phyloP scores from a whole-genome alignment of 2,113 vertebrate genomes.

The Eolophus roseicapilla region DNA sequence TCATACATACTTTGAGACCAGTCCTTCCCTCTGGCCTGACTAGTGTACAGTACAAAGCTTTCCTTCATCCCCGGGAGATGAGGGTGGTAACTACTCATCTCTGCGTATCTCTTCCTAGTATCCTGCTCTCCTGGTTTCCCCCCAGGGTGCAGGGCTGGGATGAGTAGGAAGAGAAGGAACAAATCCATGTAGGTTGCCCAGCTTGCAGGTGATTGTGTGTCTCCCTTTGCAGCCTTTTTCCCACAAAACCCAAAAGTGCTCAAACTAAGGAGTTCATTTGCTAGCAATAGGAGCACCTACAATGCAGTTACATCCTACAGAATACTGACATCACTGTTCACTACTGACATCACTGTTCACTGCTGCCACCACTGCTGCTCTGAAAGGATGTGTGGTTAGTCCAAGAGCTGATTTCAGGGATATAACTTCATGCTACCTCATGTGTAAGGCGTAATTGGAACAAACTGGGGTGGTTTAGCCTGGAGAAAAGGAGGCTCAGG shows the following conservation, averaged over 20 bases:
- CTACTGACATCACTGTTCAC: background rate
- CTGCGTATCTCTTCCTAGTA: background rate
- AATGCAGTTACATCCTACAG: background rate
- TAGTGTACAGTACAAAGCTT: background rate
- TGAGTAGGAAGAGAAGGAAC: background rate
- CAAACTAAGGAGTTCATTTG: background rate
- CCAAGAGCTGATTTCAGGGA: background rate
- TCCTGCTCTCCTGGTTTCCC: background rate
- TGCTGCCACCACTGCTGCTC: background rate
- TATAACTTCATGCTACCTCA: background rate
- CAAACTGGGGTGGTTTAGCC: background rate
- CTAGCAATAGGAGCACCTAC: background rate
- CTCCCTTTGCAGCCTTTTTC: background rate
- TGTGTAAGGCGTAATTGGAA: background rate
- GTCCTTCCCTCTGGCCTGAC: background rate
- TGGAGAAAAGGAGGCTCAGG: background rate
- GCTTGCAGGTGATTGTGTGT: background rate
- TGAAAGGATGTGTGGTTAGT: background rate
- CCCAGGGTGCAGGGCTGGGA: background rate
- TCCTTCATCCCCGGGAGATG: background rate
- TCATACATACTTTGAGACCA: background rate
- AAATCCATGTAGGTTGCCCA: background rate
- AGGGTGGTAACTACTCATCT: background rate
- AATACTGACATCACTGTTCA: background rate
- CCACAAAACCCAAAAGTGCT: background rate